Evolutionary conservation across 2,113 vertebrate species (phyloP).

Genomic region (Actenoides hombroni): DNA sequence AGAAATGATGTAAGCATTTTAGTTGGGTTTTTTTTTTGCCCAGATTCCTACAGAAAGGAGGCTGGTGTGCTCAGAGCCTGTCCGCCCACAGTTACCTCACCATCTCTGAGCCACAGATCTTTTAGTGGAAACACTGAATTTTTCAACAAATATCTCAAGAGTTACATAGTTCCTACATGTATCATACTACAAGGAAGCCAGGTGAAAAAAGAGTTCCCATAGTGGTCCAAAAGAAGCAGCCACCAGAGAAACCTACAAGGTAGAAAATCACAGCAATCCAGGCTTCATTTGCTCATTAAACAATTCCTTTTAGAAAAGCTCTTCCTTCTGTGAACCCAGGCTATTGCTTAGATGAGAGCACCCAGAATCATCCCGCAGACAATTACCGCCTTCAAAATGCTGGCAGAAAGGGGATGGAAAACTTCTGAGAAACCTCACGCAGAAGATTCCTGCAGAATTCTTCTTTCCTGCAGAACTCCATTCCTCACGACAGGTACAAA

Average conservation of each 20-base stretch:
- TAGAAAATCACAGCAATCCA: background rate
- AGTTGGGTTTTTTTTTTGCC: background rate
- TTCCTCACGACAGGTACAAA: background rate
- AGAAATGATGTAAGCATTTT: constrained; percentile 43
- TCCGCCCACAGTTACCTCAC: constrained; percentile 24
- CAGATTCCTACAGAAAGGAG: constrained; percentile 8
- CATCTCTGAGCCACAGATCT: background rate
- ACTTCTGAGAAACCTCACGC: background rate
- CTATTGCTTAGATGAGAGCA: background rate
- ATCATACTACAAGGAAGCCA: background rate
- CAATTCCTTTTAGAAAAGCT: background rate
- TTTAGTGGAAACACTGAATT: background rate
- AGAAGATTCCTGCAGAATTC: background rate
- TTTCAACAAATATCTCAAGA: background rate
- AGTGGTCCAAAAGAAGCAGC: background rate
- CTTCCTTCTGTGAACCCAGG: background rate
- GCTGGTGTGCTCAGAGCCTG: constrained; percentile 6
- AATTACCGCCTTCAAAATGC: background rate
- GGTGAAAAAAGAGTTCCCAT: background rate
- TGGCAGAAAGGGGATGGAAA: background rate
- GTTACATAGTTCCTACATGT: background rate
- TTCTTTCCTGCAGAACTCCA: background rate
- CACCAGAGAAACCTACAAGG: background rate
- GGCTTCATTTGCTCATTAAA: background rate
- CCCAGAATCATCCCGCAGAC: background rate